Conservation (phyloP, 2,888 invertebrate genomes). For the Nineta flava region DNA sequence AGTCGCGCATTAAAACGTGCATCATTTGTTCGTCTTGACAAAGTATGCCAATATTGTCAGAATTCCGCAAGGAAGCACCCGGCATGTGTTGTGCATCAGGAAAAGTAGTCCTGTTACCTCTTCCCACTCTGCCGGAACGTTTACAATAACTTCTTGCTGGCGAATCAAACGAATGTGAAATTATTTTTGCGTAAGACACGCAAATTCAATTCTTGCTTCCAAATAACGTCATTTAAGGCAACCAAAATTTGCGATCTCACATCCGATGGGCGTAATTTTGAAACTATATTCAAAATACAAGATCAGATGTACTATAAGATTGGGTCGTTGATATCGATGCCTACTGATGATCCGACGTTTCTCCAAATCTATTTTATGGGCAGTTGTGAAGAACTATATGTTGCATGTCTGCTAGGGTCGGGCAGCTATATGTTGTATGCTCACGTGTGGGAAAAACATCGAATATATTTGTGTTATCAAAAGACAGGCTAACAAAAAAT, state of each 20-base stretch:
- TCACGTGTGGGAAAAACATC: too few relatives aligned
- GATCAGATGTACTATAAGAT: conserved; percentile 12
- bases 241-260: conserved; percentile 11
- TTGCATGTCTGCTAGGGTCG: too few relatives aligned
- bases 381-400: conserved; percentile 7
- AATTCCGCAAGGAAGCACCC: conserved; percentile 14
- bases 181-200: conserved; percentile 10
- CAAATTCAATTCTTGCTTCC: conserved; percentile 13
- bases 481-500: too few relatives aligned
- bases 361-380: conserved; percentile 19
- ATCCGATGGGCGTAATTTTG: conserved; percentile 6
- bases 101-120: conserved; percentile 13
- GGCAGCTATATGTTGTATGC: conserved; percentile 7
- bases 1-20: conserved; percentile 14
- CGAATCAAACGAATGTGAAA: conserved; percentile 11
- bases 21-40: conserved; percentile 14
- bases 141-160: conserved; percentile 14
- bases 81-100: conserved; percentile 14
- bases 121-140: conserved; percentile 15
- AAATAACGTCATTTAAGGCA: conserved; percentile 14
- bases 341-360: conserved; percentile 16
- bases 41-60: conserved; percentile 12
- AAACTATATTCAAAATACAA: conserved; percentile 11
- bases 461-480: too few relatives aligned
- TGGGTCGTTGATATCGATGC: conserved; percentile 16